Evolutionary conservation across 1,140 invertebrate genomes (phyloP), one percentile per base, ranked within the genome.

Genomic region (Drosophila mojavensis): DNA sequence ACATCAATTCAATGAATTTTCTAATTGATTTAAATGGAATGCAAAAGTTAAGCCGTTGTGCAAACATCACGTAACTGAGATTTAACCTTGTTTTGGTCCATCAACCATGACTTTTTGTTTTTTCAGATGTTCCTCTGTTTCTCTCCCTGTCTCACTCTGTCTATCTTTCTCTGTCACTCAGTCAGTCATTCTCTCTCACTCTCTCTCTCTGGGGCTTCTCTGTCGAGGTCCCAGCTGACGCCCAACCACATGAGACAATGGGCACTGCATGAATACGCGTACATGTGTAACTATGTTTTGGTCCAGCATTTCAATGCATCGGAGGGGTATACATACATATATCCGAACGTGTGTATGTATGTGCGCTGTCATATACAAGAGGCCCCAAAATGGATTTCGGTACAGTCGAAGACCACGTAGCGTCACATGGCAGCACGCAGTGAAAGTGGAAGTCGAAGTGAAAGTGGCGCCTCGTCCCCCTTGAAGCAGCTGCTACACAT

Each of bases 211-310:
- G 26, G 58, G 55, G 47, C 26, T 47, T 28, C 10, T 26, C 48
- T 13, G 10, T 30, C 50, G 36, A 61, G 48, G 59, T 79, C 66
- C 58, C 75, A 78, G 56, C 72, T 66, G 72, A 68, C 79, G 55
- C 50, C 58, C 7, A 71, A 51, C 55, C 75, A 75, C 58, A 79
- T 51, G 60, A 71, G 70, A 82, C 76, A 82, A 82, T 86, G 71
- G 61, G 61, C 56, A 39, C 60, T 70, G 51, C 75, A 79, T 79
- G 83, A 82, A 88, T 82, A 78, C 36, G 36, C 36, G 36, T 39
- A 39, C 83, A 79, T 82, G 63, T 82, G 72, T 88, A 88, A 82
- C 82, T 86, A 72, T 86, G 66, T 75, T 79, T 76, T 79, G 83
- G 67, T 79, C 75, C 73, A 75, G 74, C 74, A 81, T 81, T 84